Base-by-base conservation (phyloP, 2,797 vertebrate species). In the Vireo griseus region DNA sequence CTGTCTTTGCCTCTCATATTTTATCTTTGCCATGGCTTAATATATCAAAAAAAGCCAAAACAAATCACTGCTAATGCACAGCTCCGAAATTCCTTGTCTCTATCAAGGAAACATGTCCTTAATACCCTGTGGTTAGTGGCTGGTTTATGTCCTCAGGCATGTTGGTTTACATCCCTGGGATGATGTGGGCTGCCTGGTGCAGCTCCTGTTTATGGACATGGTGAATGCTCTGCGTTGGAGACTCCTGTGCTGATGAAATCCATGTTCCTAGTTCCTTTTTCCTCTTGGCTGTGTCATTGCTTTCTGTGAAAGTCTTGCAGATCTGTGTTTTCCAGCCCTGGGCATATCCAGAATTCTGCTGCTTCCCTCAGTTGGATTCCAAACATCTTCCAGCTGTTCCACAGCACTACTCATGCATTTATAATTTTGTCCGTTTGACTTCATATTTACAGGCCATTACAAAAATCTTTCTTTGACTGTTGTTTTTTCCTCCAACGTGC, bases 301-400 rank as follows among this genome's bases (percentile, higher is more conserved):
- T 76, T 88, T 69, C 76, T 18, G 15, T 35, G 57, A 24, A 37
- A 40, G 29, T 16, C 63, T 67, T 57, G 24, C 47, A 76, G 68
- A 16, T 39, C 31, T 68, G 33, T 8, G 3, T 88, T 80, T 84
- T 62, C 50, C 47, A 78, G 47, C 35, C 94, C 25, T n/a, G 1
- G 2, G 26, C 1, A 2, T 35, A 50, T 18, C 37, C 1, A 4
- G 29, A 50, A 51, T 61, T 74, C 45, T 2, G 1, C 1, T 73
- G 48, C 45, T n/a, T 90, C 25, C 58, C 68, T 84, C 22, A 6
- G 9, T 1, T 86, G 51, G 24, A 52, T 68, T 83, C 73, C 55
- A 69, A 17, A 47, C 61, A 5, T 44, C 50, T 80, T 91, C 85
- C 37, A 35, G 50, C 75, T 68, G 45, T 68, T 85, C 71, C 39